Evolutionary conservation across 2,888 invertebrate genomes (phyloP).

Genomic region (Autographa gamma): DNA sequence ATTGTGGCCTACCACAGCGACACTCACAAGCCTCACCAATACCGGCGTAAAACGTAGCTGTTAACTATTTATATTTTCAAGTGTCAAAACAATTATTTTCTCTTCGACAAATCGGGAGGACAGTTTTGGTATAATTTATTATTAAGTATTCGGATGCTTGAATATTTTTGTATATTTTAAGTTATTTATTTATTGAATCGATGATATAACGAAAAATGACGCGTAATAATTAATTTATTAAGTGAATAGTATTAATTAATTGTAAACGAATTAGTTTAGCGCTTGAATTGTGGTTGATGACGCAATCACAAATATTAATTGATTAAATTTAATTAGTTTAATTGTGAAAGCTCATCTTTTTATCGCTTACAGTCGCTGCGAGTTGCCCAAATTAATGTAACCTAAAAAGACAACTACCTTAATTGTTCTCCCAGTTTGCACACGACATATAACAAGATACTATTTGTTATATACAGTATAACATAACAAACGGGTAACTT

Average conservation of each 20-base stretch:
- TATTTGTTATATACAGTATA: constrained; percentile 62
- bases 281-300: not conserved
- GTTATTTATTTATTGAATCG: constrained; percentile 46
- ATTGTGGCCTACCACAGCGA: constrained; percentile 13
- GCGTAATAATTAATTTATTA: constrained; percentile 25
- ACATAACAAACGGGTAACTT: constrained; percentile 70
- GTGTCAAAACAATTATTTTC: constrained; percentile 55
- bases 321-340: not conserved
- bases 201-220: constrained; percentile 10
- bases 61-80: constrained; percentile 60
- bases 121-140: constrained; percentile 40
- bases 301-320: not conserved
- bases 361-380: not conserved
- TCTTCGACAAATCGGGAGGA: constrained; percentile 54
- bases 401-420: constrained; percentile 27
- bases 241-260: constrained; percentile 6
- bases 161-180: constrained; percentile 15
- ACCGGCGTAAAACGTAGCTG: constrained; percentile 12
- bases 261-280: not conserved
- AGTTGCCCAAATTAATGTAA: constrained; percentile 13
- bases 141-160: constrained; percentile 6
- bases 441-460: constrained; percentile 45
- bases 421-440: constrained; percentile 59
- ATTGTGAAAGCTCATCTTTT: not conserved
- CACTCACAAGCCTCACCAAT: constrained; percentile 9